These are phyloP conservation scores for Stomorhina lunata DNA, from an alignment of 2,888 invertebrate genomes.

Conservation along the genomic window DNA sequence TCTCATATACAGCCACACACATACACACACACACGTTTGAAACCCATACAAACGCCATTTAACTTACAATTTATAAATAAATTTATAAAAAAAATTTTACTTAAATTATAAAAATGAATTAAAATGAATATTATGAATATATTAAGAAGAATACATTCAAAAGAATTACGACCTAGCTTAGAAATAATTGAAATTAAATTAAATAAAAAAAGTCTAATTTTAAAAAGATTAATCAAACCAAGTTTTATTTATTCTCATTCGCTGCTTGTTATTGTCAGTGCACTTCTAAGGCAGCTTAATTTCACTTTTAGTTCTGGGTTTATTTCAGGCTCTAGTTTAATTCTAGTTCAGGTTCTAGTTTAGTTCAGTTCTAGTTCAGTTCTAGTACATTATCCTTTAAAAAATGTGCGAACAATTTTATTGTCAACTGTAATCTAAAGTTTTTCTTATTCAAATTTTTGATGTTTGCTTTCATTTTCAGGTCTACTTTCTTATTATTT, in stretches of 20 bases:
- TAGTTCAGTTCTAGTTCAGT: no score
- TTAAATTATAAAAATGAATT: slow-evolving; percentile 42
- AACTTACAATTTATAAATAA: slow-evolving; percentile 53
- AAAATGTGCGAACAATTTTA: no score
- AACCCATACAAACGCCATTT: slow-evolving; percentile 25
- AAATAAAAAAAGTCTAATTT: slow-evolving; percentile 59
- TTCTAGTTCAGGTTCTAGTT: no score
- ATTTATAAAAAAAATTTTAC: slow-evolving; percentile 54
- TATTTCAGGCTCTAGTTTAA: no score
- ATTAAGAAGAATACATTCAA: slow-evolving; percentile 36
- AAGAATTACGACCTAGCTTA: slow-evolving; percentile 54
- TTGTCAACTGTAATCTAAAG: no score
- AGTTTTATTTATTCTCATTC: no score
- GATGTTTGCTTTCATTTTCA: not conserved
- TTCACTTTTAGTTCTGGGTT: no score
- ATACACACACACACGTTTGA: not conserved
- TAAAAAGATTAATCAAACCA: no score
- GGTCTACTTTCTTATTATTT: not conserved
- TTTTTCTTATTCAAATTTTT: no score
- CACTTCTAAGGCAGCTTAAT: no score
- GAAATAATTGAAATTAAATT: slow-evolving; percentile 64
- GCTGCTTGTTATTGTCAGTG: no score
- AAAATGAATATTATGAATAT: slow-evolving; percentile 16
- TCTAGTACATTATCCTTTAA: no score
- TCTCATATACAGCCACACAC: not conserved